Evolutionary conservation across 92 coral and sea anemone species (phyloP), one percentile per base, ranked within the genome.

Genomic region (Pocillopora grandis): DNA sequence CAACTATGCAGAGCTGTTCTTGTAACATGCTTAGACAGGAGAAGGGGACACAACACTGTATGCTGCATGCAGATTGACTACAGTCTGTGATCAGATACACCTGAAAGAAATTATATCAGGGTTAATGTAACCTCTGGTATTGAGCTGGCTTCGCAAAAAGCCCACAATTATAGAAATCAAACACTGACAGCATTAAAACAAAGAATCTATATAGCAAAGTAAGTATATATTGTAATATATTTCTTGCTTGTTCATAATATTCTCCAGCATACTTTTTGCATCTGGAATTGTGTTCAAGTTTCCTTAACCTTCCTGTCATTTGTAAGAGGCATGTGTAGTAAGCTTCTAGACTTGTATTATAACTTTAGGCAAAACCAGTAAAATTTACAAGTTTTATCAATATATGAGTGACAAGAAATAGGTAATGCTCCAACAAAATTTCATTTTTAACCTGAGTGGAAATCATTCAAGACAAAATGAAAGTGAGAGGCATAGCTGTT

Each of bases 161-260:
- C 76, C 59, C 76, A 72, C 57, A 10, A 21, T 33, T 8, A 58
- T 61, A 72, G 58, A 72, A 16, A 72, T 37, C 16, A 72, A 21
- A 37, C 76, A 2, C 31, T 72, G 58, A 35, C 76, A 12, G 76
- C 49, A 36, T 72, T 72, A 72, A 72, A 72, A 49, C 76, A 72
- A 13, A 72, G 76, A 13, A 72, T 72, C 49, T 72, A 72, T 58
- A 72, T 49, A 21, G 76, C 76, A 35, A 72, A 72, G 76, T 72
- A 72, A 42, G 58, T 37, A 12, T 72, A 72, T 72, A 7, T 36
- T 72, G 7, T 42, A 7, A 42, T 42, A 3, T 42, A 27, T 27
- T 27, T 27, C 56, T 71, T 19, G 42, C 17, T 0, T 71, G 35
- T 71, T 20, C 35, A 3, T 55, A 71, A 37, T 3, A 72, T 55